These are phyloP conservation scores for Lissocephala sabroskyi DNA, from an alignment of 2,888 invertebrate species.

Conservation along the genomic window DNA sequence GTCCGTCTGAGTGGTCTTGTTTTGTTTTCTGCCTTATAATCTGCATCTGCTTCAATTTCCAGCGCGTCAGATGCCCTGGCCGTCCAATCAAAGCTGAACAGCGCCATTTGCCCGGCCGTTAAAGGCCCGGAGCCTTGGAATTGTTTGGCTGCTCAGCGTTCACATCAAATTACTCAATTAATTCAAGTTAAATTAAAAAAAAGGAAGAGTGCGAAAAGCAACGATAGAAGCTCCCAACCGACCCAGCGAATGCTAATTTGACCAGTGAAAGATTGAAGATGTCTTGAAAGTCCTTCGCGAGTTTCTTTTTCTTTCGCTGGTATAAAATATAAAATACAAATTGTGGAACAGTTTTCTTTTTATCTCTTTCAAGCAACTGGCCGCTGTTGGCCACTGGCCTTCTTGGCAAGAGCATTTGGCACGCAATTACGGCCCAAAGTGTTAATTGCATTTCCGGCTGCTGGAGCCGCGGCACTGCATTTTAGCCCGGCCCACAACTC, in stretches of 20 bases:
- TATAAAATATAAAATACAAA: too few species aligned
- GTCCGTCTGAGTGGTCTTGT: constrained; percentile 19
- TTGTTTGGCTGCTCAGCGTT: constrained; percentile 33
- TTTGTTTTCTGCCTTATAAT: constrained; percentile 33
- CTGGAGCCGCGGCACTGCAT: constrained; percentile 7
- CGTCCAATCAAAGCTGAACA: background rate
- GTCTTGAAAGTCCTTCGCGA: too few species aligned
- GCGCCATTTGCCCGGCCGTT: constrained; percentile 15
- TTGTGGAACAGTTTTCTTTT: too few species aligned
- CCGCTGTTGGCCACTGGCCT: background rate
- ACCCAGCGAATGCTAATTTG: too few species aligned
- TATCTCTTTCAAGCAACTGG: too few species aligned
- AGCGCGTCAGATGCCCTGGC: constrained; percentile 1
- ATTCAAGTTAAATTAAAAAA: constrained; percentile 48
- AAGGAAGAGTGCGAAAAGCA: too few species aligned
- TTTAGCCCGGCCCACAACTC: constrained; percentile 51
- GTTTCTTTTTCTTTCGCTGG: too few species aligned
- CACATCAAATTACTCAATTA: constrained; percentile 57
- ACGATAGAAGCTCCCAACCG: too few species aligned
- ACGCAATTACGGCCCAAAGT: constrained; percentile 62
- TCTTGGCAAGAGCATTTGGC: constrained; percentile 54
- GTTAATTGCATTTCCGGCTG: constrained; percentile 65
- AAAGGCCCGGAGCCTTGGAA: constrained; percentile 18
- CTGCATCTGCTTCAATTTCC: constrained; percentile 49
- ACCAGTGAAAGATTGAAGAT: too few species aligned